Percentiles rank a stretch among this genome's conserved stretches.
These are phyloP conservation scores for Neoseiulus cucumeris DNA, from an alignment of 1,140 invertebrate genomes.

Conservation along the genomic window DNA sequence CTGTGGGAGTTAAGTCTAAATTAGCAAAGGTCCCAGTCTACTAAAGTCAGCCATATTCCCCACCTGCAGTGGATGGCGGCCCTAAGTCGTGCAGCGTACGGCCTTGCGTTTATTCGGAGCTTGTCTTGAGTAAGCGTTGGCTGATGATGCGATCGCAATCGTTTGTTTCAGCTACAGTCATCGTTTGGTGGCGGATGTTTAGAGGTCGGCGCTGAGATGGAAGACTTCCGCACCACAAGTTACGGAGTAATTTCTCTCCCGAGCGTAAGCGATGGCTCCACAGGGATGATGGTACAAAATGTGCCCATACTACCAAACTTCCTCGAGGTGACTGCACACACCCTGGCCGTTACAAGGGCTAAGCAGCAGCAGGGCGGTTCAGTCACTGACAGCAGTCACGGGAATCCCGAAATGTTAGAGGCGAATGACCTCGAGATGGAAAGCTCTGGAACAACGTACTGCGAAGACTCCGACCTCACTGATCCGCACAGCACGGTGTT, in stretches of 20 bases:
- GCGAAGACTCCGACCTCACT: background rate
- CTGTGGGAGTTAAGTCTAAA: no score
- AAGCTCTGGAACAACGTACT: background rate
- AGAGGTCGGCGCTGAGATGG: background rate
- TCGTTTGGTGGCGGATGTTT: background rate
- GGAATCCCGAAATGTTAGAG: background rate
- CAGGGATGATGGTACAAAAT: background rate
- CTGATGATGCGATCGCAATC: background rate
- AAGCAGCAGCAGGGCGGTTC: background rate
- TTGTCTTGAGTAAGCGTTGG: background rate
- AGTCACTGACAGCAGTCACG: background rate
- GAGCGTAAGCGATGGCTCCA: background rate
- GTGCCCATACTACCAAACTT: background rate
- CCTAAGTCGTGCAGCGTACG: no score
- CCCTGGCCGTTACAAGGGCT: background rate
- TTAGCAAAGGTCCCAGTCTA: no score
- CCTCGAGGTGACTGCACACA: conserved; percentile 2
- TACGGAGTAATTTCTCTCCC: background rate
- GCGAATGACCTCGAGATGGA: background rate
- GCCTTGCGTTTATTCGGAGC: background rate
- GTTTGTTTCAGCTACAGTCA: background rate
- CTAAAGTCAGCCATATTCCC: no score
- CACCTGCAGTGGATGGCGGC: no score
- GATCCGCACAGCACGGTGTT: background rate
- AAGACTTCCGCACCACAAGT: background rate